Conservation (phyloP, 2,113 vertebrate species). For the western clawed frog (Xenopus tropicalis) region UCB_Xtro_10.0 CM004447.2:25544001-25544500, state of each 20-base stretch:
- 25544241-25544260: slow-evolving; percentile 67
- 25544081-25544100: slow-evolving; percentile 25
- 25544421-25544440: slow-evolving; percentile 91
- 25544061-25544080: not conserved
- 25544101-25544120: slow-evolving; percentile 52
- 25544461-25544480: slow-evolving; percentile 90
- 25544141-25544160: slow-evolving; percentile 47
- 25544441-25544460: slow-evolving; percentile 77
- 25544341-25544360: slow-evolving; percentile 95
- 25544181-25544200: slow-evolving; percentile 47
- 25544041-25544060: not conserved
- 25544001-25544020: not conserved
- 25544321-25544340: slow-evolving; percentile 76
- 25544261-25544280: slow-evolving; percentile 75
- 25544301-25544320: slow-evolving; percentile 73
- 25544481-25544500: slow-evolving; percentile 88
- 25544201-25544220: slow-evolving; percentile 55
- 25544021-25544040: not conserved
- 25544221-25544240: slow-evolving; percentile 57
- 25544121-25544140: slow-evolving; percentile 46
- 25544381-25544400: slow-evolving; percentile 80
- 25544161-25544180: slow-evolving; percentile 2
- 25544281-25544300: slow-evolving; percentile 67
- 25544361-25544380: slow-evolving; percentile 77
- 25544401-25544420: slow-evolving; percentile 89